Evolutionary conservation across 2,113 vertebrate species (phyloP).

Genomic region (Nesogale talazaci): DNA sequence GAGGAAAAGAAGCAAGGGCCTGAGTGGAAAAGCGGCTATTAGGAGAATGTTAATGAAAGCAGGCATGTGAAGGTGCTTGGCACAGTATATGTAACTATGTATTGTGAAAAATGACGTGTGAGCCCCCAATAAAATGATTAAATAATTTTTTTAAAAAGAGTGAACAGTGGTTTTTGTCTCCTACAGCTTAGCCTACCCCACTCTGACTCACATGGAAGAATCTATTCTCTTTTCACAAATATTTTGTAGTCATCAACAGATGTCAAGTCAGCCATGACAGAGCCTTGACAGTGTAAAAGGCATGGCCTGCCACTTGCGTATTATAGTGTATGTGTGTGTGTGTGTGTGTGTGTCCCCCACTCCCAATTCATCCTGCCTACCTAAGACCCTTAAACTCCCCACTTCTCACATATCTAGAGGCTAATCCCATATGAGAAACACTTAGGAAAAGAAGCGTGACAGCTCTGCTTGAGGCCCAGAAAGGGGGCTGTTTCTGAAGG

Average conservation of each 20-base stretch:
- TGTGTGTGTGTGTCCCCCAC: no score
- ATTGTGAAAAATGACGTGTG: no score
- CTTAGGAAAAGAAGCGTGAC: constrained; percentile 38
- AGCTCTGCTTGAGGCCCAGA: constrained; percentile 67
- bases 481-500: constrained; percentile 8
- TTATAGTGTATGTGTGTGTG: no score
- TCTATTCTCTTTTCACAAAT: not conserved
- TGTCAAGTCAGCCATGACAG: not conserved
- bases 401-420: not conserved
- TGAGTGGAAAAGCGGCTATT: no score
- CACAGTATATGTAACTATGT: no score
- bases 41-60: no score
- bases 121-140: no score
- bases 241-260: not conserved
- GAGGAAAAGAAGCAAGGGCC: no score
- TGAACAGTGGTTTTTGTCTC: not conserved
- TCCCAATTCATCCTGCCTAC: not conserved
- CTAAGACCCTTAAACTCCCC: constrained; percentile 51
- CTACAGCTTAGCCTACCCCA: not conserved
- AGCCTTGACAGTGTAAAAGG: not conserved
- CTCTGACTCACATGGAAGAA: not conserved
- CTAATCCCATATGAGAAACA: constrained; percentile 64
- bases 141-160: no score
- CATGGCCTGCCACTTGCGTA: not conserved
- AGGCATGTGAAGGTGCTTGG: no score